Percentiles rank a stretch among this genome's conserved stretches.
phyloP scores from a whole-genome alignment of 2,888 invertebrate species.

The Thera britannica region DNA sequence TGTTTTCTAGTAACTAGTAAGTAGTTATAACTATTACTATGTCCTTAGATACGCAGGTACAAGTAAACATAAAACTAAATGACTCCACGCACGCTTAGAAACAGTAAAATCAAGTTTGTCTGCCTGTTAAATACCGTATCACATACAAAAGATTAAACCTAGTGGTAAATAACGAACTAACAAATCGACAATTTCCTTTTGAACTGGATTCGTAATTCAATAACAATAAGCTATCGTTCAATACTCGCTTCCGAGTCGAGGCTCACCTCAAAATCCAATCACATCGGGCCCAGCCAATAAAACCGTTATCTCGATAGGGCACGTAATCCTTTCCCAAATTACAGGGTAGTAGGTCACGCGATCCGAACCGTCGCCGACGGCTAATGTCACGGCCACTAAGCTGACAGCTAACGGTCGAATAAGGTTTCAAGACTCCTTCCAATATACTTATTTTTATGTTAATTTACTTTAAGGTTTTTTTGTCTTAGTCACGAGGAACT shows the following conservation, averaged over 20 bases:
- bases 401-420: neutral
- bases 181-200: neutral
- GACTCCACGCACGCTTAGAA: too few species aligned
- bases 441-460: neutral
- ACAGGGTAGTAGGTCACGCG: conserved; percentile 18
- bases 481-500: too few species aligned
- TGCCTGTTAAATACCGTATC: too few species aligned
- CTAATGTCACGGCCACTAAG: conserved; percentile 12
- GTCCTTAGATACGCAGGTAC: too few species aligned
- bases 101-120: too few species aligned
- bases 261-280: conserved; percentile 28
- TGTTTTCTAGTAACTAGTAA: too few species aligned
- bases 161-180: neutral
- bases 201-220: neutral
- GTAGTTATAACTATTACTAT: too few species aligned
- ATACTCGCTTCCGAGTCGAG: conserved; percentile 9
- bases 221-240: conserved; percentile 14
- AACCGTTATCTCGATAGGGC: conserved; percentile 30
- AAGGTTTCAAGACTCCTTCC: neutral
- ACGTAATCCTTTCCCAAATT: conserved; percentile 25
- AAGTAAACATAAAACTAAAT: too few species aligned
- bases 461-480: too few species aligned
- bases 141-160: neutral
- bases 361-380: conserved; percentile 4
- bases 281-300: conserved; percentile 29